Base-by-base conservation (phyloP, 1,140 invertebrate species). In the Triops cancriformis region DNA sequence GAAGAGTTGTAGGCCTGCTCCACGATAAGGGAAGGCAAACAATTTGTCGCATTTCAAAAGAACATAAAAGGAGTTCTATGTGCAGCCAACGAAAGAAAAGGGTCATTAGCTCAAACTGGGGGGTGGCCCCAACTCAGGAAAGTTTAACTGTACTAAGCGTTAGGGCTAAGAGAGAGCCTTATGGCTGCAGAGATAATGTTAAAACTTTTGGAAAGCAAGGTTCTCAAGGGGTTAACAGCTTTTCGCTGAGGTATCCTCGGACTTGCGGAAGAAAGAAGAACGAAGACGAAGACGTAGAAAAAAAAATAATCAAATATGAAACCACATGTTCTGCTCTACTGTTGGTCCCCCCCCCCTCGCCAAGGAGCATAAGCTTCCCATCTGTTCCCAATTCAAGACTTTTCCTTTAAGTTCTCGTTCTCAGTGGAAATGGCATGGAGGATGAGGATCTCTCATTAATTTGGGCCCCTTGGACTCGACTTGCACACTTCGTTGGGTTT, bases 331-430 rank as follows among this genome's bases (percentile, higher is more conserved):
- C 6, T 23, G 14, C 45, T 64, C 45, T 64, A 37, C 51, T 64
- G 18, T 64, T 23, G 4, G 1, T 64, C 18, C 14, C 51, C 18
- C 18, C 18, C 18, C 14, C 51, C 18, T 64, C 18, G n/a, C 14
- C 18, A 64, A 23, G 23, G 14, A 64, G 51, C 51, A 18, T 64
- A 23, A n/a, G 51, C 51, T 23, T 64, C 45, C 0, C 51, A 64
- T 64, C 51, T 64, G 51, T 64, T 64, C 51, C 51, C 51, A 64
- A 64, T 64, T 64, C 51, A 64, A n/a, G 51, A 64, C 51, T 64
- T 64, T 37, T 37, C 31, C n/a, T 18, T 10, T 14, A 64, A 64
- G 51, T 64, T 64, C 51, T 23, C 18, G 18, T 18, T 64, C 14
- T 23, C 18, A 6, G 51, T n/a, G 51, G 23, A 23, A 64, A 64